Evolutionary conservation across 2,797 vertebrate species (phyloP).

Genomic region (Meriones psammophilus): DNA sequence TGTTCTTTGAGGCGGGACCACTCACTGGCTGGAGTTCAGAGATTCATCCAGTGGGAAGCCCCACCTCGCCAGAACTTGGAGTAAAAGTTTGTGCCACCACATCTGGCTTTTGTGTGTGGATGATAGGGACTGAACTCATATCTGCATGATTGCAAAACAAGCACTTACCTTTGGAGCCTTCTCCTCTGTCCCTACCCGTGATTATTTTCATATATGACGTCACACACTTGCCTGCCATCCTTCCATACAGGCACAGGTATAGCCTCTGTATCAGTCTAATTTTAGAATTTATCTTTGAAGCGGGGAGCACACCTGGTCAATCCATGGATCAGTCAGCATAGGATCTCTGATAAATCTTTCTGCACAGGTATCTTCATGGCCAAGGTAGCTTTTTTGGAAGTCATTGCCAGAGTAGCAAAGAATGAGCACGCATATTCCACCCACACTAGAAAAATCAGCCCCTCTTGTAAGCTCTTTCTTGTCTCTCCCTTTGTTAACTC

Average conservation of each 20-base stretch:
- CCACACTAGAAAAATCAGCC: background rate
- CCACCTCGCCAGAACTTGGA: background rate
- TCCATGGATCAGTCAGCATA: background rate
- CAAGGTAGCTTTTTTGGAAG: background rate
- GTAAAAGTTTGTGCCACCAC: too few species aligned
- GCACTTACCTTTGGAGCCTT: too few species aligned
- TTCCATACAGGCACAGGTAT: background rate
- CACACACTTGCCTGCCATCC: background rate
- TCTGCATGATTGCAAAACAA: background rate
- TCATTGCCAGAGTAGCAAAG: background rate
- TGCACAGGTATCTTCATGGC: background rate
- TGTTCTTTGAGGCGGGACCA: background rate
- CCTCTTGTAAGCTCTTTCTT: background rate
- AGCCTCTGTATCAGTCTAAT: background rate
- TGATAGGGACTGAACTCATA: background rate
- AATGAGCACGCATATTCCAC: background rate
- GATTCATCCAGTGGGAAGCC: background rate
- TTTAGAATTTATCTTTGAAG: background rate
- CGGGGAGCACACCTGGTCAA: background rate
- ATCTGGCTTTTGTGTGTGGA: background rate
- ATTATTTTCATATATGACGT: background rate
- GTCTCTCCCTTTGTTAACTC: constrained; percentile 18
- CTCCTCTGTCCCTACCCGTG: background rate
- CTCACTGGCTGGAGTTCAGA: background rate
- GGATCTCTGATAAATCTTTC: background rate